Conservation (phyloP, 2,797 vertebrate species). For the Sebastes matsubarae region DNA sequence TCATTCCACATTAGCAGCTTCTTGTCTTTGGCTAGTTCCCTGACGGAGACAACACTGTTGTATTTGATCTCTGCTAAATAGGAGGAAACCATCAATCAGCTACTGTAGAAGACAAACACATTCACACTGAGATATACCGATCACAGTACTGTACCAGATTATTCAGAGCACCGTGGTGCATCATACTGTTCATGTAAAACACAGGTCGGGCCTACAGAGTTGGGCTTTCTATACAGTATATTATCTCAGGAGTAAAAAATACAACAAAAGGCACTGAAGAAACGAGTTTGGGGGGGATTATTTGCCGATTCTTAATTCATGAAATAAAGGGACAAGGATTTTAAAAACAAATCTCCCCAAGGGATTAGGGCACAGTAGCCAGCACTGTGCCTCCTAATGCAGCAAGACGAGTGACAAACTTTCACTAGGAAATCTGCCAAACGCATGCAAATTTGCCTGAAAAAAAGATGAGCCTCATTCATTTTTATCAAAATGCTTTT, state of each 20-base stretch:
- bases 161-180: background rate
- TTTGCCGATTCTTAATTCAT: background rate
- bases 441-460: background rate
- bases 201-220: background rate
- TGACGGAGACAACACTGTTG: background rate
- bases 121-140: background rate
- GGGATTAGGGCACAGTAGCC: constrained; percentile 12
- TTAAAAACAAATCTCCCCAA: background rate
- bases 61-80: constrained; percentile 8
- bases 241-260: constrained; percentile 6
- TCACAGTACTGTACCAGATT: background rate
- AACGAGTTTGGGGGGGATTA: background rate
- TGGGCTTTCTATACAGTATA: background rate
- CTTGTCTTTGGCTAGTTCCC: constrained; percentile 7
- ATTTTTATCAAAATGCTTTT: background rate
- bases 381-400: constrained; percentile 2
- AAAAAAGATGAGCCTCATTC: background rate
- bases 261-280: background rate
- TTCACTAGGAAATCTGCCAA: background rate
- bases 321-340: background rate
- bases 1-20: constrained; percentile 34
- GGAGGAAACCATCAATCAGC: background rate
- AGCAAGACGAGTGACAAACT: background rate
- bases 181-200: background rate
- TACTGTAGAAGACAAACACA: background rate